phyloP scores from a whole-genome alignment of 2,797 vertebrate genomes.

The Huso huso region DNA sequence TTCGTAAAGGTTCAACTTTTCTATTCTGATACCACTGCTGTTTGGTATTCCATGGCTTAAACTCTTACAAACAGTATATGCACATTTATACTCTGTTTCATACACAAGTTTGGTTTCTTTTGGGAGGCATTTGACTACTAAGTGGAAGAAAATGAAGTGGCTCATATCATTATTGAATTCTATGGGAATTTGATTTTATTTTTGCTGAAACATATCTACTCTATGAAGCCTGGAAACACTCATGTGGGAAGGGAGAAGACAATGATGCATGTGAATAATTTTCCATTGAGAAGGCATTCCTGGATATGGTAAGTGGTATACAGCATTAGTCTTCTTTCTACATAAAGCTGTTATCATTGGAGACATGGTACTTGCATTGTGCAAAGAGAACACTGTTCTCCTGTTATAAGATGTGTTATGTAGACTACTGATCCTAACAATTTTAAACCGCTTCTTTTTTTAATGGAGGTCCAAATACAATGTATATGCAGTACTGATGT shows the following conservation, averaged over 20 bases:
- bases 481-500: too few relatives aligned
- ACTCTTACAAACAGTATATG: conserved; percentile 1
- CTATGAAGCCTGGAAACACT: conserved; percentile 34
- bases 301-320: conserved; percentile 74
- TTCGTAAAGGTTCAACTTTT: conserved; percentile 5
- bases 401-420: too few relatives aligned
- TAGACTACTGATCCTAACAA: too few relatives aligned
- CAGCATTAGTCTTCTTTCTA: too few relatives aligned
- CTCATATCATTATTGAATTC: neutral
- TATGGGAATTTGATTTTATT: too few relatives aligned
- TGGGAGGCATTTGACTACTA: conserved; percentile 14
- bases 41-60: conserved; percentile 7
- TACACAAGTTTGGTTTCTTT: conserved; percentile 5
- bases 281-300: conserved; percentile 80
- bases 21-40: conserved; percentile 3
- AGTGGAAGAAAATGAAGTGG: conserved; percentile 7
- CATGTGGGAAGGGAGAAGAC: conserved; percentile 52
- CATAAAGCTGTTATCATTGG: too few relatives aligned
- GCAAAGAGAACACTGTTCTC: too few relatives aligned
- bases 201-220: conserved; percentile 8
- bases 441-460: too few relatives aligned
- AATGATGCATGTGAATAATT: conserved; percentile 84
- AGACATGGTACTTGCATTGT: too few relatives aligned
- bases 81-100: conserved; percentile 18
- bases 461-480: too few relatives aligned